phyloP scores from a whole-genome alignment of 2,797 vertebrate species.

The Crenuchus spilurus region DNA sequence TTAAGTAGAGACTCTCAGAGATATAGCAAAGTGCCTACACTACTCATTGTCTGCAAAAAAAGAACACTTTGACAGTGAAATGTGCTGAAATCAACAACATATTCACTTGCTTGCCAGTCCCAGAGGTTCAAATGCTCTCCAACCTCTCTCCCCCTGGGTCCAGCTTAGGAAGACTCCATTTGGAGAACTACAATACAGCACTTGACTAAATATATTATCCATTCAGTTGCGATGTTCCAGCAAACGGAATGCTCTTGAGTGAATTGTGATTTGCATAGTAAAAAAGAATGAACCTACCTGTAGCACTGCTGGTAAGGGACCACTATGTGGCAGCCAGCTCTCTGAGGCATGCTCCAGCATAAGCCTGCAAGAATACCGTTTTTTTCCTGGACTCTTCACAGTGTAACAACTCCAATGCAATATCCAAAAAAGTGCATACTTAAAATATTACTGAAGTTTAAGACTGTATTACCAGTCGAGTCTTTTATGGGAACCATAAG shows the following conservation, averaged over 20 bases:
- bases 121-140: constrained; percentile 24
- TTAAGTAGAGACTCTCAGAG: constrained; percentile 2
- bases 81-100: neutral
- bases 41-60: constrained; percentile 8
- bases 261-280: constrained; percentile 62
- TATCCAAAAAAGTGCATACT: no score
- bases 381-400: neutral
- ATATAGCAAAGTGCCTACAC: neutral
- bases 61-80: constrained; percentile 22
- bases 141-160: constrained; percentile 39
- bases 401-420: no score
- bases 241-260: constrained; percentile 59
- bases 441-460: neutral
- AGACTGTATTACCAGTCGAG: neutral
- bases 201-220: constrained; percentile 59
- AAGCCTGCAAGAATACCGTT: neutral
- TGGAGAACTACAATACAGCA: constrained; percentile 40
- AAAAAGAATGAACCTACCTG: constrained; percentile 27
- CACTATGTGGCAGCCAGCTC: constrained; percentile 9
- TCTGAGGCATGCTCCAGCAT: neutral
- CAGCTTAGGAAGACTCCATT: constrained; percentile 57
- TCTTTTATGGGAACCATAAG: no score
- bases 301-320: constrained; percentile 14
- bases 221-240: constrained; percentile 49
- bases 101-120: constrained; percentile 1